These are phyloP conservation scores for Hybognathus amarus DNA, from an alignment of 2,797 vertebrate species.

Conservation along the genomic window DNA sequence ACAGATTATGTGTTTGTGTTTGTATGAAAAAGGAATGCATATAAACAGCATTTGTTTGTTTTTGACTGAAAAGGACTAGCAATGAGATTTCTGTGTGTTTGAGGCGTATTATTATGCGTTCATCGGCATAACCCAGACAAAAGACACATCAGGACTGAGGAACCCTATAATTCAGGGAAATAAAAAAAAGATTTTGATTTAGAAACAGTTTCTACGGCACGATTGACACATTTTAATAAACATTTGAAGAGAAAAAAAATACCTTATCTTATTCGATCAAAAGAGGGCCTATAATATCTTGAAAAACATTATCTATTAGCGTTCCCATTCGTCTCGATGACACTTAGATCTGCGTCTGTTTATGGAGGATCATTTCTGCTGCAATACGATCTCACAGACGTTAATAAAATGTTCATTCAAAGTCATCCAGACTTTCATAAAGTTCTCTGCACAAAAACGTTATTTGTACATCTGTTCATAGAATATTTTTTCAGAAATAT, in stretches of 20 bases:
- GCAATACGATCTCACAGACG: background rate
- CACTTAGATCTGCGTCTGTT: background rate
- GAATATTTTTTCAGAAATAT: background rate
- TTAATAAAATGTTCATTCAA: background rate
- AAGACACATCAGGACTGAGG: constrained; percentile 1
- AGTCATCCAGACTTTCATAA: background rate
- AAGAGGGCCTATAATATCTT: background rate
- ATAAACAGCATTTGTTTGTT: constrained; percentile 30
- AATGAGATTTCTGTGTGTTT: constrained; percentile 12
- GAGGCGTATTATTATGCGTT: background rate
- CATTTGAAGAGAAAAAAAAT: background rate
- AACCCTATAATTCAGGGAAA: background rate
- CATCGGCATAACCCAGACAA: constrained; percentile 16
- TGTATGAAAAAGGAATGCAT: background rate
- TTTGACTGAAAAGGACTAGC: constrained; percentile 10
- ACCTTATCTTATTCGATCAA: background rate
- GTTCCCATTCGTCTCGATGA: background rate
- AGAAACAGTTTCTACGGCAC: background rate
- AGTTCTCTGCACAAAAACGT: too few relatives aligned
- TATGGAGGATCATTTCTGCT: background rate
- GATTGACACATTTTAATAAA: background rate
- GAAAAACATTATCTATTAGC: background rate
- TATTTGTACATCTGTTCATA: too few relatives aligned
- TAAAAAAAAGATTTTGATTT: constrained; percentile 4
- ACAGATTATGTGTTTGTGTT: background rate